A percentile compares a stretch with the other conserved stretches of the same genome.
Evolutionary conservation across 1,140 invertebrate species (phyloP).

Genomic region (Ruditapes philippinarum): DNA sequence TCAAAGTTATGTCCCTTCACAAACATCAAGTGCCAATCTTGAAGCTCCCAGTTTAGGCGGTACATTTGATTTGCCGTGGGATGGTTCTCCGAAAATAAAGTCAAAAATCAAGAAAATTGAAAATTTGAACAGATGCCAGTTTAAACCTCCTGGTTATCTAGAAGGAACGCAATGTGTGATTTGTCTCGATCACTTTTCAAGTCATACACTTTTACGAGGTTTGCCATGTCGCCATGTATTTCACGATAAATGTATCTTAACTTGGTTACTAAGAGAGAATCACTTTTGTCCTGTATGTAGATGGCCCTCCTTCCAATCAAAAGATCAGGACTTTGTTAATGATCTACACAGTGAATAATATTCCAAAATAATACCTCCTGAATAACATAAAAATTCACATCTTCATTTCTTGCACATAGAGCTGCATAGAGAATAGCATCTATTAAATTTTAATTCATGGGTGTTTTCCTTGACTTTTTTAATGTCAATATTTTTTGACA

Average conservation of each 20-base stretch:
- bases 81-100: slow-evolving; percentile 10
- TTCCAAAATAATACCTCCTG: no score
- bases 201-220: slow-evolving; percentile 86
- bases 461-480: no score
- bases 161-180: slow-evolving; percentile 87
- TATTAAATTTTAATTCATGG: no score
- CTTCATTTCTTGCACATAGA: no score
- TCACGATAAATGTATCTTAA: slow-evolving; percentile 88
- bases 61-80: slow-evolving; percentile 37
- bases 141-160: slow-evolving; percentile 73
- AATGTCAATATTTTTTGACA: no score
- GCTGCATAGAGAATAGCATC: no score
- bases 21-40: not conserved
- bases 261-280: slow-evolving; percentile 88
- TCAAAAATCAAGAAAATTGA: not conserved
- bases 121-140: not conserved
- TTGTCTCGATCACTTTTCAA: slow-evolving; percentile 88
- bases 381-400: no score
- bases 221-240: slow-evolving; percentile 89
- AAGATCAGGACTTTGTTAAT: slow-evolving; percentile 53
- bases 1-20: not conserved
- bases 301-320: slow-evolving; percentile 88
- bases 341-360: slow-evolving; percentile 38
- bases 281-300: slow-evolving; percentile 89
- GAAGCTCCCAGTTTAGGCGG: not conserved